Percentiles rank a stretch among this genome's conserved stretches.
Conservation (phyloP, 2,113 vertebrate genomes). For the Zeus faber region DNA sequence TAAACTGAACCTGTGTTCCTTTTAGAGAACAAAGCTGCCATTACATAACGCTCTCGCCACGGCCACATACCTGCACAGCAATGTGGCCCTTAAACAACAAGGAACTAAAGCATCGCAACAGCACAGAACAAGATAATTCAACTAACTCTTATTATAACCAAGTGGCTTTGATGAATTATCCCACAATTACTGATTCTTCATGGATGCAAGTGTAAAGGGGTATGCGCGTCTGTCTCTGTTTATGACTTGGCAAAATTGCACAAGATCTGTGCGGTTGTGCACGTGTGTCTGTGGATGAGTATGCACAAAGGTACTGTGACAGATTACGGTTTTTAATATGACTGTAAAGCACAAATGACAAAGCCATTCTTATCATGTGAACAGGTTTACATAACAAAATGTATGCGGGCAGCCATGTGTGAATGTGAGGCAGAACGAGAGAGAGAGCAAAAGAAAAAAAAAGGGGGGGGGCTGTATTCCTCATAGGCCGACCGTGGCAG, state of each 20-base stretch:
- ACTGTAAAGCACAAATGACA: slow-evolving; percentile 5
- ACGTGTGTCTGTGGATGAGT: slow-evolving; percentile 3
- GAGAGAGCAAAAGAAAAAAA: background rate
- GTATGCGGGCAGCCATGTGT: background rate
- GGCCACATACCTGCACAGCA: too few species aligned
- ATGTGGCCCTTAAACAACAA: too few species aligned
- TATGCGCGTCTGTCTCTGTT: background rate
- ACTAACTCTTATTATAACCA: too few species aligned
- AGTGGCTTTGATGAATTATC: too few species aligned
- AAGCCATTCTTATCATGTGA: slow-evolving; percentile 18
- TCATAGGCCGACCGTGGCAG: background rate
- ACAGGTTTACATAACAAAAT: slow-evolving; percentile 25
- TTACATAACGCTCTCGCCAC: too few species aligned
- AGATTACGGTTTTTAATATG: too few species aligned
- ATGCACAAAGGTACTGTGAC: slow-evolving; percentile 2
- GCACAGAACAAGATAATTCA: too few species aligned
- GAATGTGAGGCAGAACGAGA: background rate
- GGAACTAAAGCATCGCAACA: too few species aligned
- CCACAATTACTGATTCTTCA: too few species aligned
- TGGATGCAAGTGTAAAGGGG: slow-evolving; percentile 1
- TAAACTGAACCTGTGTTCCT: too few species aligned
- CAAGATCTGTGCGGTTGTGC: background rate
- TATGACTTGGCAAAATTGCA: too few species aligned
- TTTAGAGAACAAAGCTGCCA: too few species aligned
- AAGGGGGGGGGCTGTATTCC: slow-evolving; percentile 18